Evolutionary conservation across 92 coral and sea anemone genomes (phyloP).

Genomic region (Epizoanthus illoricatus): DNA sequence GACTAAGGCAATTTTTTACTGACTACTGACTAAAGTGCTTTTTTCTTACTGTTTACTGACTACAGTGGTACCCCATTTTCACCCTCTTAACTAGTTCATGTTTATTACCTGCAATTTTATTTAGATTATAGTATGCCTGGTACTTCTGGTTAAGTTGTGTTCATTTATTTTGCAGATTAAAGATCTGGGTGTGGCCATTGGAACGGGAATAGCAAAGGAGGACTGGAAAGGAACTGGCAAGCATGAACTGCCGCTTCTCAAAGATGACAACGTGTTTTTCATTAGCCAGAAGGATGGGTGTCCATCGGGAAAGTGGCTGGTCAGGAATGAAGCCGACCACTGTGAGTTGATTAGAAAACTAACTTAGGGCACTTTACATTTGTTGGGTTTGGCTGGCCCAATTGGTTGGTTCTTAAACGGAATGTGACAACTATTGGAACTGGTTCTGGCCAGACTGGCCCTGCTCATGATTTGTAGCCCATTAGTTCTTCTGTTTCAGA

Average conservation of each 20-base stretch:
- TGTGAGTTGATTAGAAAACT: constrained; percentile 53
- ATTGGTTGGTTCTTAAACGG: too few relatives aligned
- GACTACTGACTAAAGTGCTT: too few relatives aligned
- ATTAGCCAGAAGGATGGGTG: constrained; percentile 57
- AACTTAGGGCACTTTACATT: not conserved
- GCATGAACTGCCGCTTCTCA: constrained; percentile 60
- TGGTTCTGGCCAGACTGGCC: too few relatives aligned
- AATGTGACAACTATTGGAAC: too few relatives aligned
- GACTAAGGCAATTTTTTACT: too few relatives aligned
- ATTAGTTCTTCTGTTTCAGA: not conserved
- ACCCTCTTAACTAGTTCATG: too few relatives aligned
- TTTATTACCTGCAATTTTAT: too few relatives aligned
- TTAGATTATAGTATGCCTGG: not conserved
- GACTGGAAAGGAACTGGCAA: constrained; percentile 67
- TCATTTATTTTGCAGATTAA: constrained; percentile 48
- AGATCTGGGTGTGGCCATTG: constrained; percentile 54
- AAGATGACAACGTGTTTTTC: constrained; percentile 46
- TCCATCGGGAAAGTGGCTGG: constrained; percentile 78
- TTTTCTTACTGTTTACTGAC: too few relatives aligned
- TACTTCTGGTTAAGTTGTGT: not conserved
- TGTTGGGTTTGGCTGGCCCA: too few relatives aligned
- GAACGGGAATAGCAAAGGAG: constrained; percentile 56
- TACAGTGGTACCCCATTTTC: too few relatives aligned
- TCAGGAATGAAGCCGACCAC: constrained; percentile 70
- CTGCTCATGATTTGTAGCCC: not conserved